Evolutionary conservation across 2,113 vertebrate genomes (phyloP), one percentile per base, ranked within the genome.

Genomic region (Istiophorus platypterus): DNA sequence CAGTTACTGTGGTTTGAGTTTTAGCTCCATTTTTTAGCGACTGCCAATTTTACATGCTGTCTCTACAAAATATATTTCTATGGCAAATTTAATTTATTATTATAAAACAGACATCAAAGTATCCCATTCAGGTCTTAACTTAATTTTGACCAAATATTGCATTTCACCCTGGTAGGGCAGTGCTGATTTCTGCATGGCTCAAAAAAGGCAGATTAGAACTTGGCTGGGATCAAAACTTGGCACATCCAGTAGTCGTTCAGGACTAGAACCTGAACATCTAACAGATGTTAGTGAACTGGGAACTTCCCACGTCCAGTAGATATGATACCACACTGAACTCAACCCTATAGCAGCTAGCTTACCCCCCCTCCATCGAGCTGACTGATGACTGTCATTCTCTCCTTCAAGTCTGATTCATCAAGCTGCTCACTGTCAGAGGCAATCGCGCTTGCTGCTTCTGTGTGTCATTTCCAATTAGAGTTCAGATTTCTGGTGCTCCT

Each of bases 351-450:
- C 24, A 66, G 37, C 20, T 52, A 72, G 39, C 45, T 29, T 76
- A 37, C 29, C 45, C 22, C 15, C n/a, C 24, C 41, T 13, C 62
- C 37, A 1, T 39, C 45, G 65, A 73, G 56, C 42, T 61, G 75
- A 82, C 58, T 75, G 65, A 84, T 82, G 63, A 83, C 69, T 64
- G 64, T 73, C 77, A 37, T 29, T 57, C 24, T 58, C 39, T 6
- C 56, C 70, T 47, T 63, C 39, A 27, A 61, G 67, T 72, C 80
- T 66, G 61, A 85, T 85, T 74, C 79, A 86, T 86, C 77, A 79
- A 83, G 72, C 74, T 69, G 84, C 70, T 67, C 39, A 26, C 70
- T 66, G 85, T 88, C 84, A 86, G 49, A 80, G 51, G 34, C 81
- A 69, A 71, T 73, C 24, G 9, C 14, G 22, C 61, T 64, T 57